Evolutionary conservation across 2,797 vertebrate genomes (phyloP), one percentile per base, ranked within the genome.

Genomic region (Rhodeus uyekii): DNA sequence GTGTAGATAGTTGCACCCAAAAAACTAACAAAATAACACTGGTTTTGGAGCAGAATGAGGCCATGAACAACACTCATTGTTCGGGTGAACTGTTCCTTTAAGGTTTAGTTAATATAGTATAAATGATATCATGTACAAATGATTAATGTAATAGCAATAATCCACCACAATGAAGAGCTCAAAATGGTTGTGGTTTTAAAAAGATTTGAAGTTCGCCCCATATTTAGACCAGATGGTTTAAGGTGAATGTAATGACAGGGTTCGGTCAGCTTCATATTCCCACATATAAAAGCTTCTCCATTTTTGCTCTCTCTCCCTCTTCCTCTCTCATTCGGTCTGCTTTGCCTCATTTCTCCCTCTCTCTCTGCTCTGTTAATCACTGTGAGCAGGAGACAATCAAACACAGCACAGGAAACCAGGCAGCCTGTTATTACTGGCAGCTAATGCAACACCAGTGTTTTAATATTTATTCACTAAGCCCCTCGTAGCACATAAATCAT

Each of bases 341-440:
- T 60, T 65, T 63, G 53, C 36, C 27, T 77, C 58, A 32, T 75
- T 46, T 58, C 24, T 72, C 78, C 81, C 71, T 69, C 67, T n/a
- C 67, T 34, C 82, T 84, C 80, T 53, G 61, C 76, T 84, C 42
- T 82, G 78, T 85, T 86, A 87, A 88, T 87, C 82, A 83, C 72
- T 69, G 76, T 34, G 73, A 81, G 85, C 83, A 86, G 89, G 86
- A 92, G 85, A 91, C 90, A 89, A 91, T 92, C 87, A 83, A 90
- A 91, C 73, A 78, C 87, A 24, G 74, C 80, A 89, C 90, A 93
- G 91, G 89, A 93, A 93, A 89, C 89, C 90, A 90, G 89, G 81
- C 87, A 60, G 90, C 84, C 90, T 93, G 92, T 93, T 93, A 89
- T 92, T 93, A 83, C 90, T 93, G 91, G 92, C 91, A 92, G 90